Evolutionary conservation across 2,888 invertebrate genomes (phyloP).

Genomic region (Agrilus cyanescens): DNA sequence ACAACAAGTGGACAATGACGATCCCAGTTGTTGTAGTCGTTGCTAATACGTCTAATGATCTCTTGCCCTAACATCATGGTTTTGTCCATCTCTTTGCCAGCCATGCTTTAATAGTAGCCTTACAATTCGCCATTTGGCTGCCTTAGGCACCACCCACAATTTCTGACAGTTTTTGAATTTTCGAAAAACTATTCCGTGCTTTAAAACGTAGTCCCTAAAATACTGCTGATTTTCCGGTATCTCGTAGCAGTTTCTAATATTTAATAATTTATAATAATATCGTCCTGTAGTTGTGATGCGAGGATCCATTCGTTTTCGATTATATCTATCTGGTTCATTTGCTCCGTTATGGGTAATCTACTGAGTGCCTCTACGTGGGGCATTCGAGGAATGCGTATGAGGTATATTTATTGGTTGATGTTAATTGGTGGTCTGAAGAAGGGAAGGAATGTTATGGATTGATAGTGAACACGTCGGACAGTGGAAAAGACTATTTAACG

Average conservation of each 20-base stretch:
- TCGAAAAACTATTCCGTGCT: neutral
- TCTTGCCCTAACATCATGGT: no score
- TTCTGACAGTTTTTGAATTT: neutral
- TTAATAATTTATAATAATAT: constrained; percentile 1
- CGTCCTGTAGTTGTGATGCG: constrained; percentile 6
- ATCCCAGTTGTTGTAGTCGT: no score
- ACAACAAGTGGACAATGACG: no score
- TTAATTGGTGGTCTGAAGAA: no score
- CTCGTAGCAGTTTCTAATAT: neutral
- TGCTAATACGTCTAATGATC: no score
- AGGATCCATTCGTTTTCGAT: constrained; percentile 8
- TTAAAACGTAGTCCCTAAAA: neutral
- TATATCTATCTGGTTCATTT: constrained; percentile 4
- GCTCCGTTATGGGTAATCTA: neutral
- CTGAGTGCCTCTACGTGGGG: constrained; percentile 9
- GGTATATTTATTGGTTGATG: no score
- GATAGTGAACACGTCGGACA: no score
- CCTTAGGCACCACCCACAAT: constrained; percentile 8
- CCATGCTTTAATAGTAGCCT: constrained; percentile 20
- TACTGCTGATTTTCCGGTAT: constrained; percentile 1
- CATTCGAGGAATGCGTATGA: neutral
- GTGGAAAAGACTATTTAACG: no score
- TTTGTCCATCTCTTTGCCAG: constrained; percentile 21
- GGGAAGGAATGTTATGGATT: no score
- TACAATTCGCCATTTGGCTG: constrained; percentile 10